Percentiles rank a stretch among this genome's conserved stretches.
phyloP scores from a whole-genome alignment of 2,113 vertebrate species.

The Cranoglanis bouderius region DNA sequence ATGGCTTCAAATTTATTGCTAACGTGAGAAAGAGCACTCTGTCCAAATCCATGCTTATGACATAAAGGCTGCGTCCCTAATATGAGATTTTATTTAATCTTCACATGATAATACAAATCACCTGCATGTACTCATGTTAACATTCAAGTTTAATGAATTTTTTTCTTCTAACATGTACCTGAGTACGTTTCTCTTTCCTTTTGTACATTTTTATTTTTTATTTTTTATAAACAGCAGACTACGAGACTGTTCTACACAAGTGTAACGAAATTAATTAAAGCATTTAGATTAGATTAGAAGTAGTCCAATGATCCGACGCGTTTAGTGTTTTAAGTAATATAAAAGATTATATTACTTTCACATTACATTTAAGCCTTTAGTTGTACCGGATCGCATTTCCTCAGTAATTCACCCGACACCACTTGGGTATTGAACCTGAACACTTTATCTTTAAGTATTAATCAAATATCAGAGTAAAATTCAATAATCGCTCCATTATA shows the following conservation, averaged over 20 bases:
- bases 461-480: slow-evolving; percentile 17
- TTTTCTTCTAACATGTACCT: not conserved
- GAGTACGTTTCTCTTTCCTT: not conserved
- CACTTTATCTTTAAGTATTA: slow-evolving; percentile 9
- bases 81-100: not conserved
- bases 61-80: not conserved
- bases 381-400: not conserved
- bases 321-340: slow-evolving; percentile 15
- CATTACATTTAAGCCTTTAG: not conserved
- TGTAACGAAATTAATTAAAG: slow-evolving; percentile 23
- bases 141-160: not conserved
- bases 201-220: not conserved
- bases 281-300: not conserved
- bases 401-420: not conserved
- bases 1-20: not conserved
- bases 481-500: not conserved
- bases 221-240: not conserved
- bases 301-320: not conserved
- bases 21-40: not conserved
- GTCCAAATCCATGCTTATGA: not conserved
- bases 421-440: slow-evolving; percentile 13
- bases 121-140: not conserved
- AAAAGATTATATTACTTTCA: not conserved
- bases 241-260: not conserved
- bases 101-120: not conserved